phyloP scores from a whole-genome alignment of 2,797 vertebrate genomes.

The Carcharodon carcharias region DNA sequence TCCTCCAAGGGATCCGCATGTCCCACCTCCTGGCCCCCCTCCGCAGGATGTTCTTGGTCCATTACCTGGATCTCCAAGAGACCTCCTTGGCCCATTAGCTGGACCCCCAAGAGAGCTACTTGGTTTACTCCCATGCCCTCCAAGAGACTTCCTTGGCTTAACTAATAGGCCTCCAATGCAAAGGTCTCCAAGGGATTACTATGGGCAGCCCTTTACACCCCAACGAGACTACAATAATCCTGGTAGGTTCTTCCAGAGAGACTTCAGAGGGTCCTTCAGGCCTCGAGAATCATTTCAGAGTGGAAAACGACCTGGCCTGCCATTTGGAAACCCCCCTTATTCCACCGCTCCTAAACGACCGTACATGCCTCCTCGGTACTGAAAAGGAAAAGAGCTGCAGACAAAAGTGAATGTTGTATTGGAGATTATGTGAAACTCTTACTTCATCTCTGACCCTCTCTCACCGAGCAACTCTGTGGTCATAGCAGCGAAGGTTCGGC shows the following conservation, averaged over 20 bases:
- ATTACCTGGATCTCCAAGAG: not conserved
- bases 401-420: not conserved
- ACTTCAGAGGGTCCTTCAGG: slow-evolving; percentile 44
- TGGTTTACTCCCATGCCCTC: not conserved
- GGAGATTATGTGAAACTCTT: not conserved
- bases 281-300: slow-evolving; percentile 62
- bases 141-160: not conserved
- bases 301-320: slow-evolving; percentile 71
- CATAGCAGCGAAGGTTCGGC: not conserved
- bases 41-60: slow-evolving; percentile 12
- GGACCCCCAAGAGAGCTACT: slow-evolving; percentile 15
- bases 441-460: not conserved
- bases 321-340: slow-evolving; percentile 69
- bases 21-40: not conserved
- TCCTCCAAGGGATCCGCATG: slow-evolving; percentile 57
- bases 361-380: slow-evolving; percentile 88
- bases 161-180: not conserved
- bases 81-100: slow-evolving; percentile 23
- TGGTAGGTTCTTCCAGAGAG: slow-evolving; percentile 24
- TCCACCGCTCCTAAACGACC: slow-evolving; percentile 77
- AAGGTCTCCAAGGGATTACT: not conserved
- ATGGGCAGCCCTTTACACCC: not conserved
- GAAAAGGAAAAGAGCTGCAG: slow-evolving; percentile 48
- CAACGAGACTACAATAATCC: not conserved
- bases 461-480: too few relatives aligned